Conservation (phyloP, 2,888 invertebrate genomes). For the Chromoteleia sp. region DNA sequence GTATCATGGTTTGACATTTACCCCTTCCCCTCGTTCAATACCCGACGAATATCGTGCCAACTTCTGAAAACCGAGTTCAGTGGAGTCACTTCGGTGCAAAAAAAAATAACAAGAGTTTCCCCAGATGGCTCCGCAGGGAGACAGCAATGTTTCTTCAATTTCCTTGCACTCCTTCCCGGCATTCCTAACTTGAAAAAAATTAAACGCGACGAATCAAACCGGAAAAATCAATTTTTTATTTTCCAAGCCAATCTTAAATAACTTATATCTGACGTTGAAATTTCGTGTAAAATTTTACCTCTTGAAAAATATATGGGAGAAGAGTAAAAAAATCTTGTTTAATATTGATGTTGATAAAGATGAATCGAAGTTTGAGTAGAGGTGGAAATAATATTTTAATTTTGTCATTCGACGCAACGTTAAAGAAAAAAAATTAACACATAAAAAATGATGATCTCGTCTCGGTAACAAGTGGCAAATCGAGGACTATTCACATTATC, state of each 20-base stretch:
- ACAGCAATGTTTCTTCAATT: conserved; percentile 12
- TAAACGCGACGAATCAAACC: neutral
- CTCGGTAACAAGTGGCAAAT: conserved; percentile 27
- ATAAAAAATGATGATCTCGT: conserved; percentile 26
- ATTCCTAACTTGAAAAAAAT: neutral
- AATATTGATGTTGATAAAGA: conserved; percentile 3
- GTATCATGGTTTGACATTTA: conserved; percentile 11
- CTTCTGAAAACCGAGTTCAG: conserved; percentile 22
- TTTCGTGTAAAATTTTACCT: neutral
- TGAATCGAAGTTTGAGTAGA: neutral
- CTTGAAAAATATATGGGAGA: neutral
- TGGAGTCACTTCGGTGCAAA: conserved; percentile 15
- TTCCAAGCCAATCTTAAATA: neutral
- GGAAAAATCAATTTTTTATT: conserved; percentile 9
- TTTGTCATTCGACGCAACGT: neutral
- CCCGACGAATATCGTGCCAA: conserved; percentile 28
- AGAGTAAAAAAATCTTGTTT: neutral
- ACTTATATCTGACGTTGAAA: neutral
- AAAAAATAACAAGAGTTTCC: conserved; percentile 27
- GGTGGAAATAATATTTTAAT: conserved; percentile 22
- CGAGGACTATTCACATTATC: conserved; percentile 11
- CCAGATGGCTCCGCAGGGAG: conserved; percentile 10
- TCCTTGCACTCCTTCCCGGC: neutral
- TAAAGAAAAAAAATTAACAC: no score
- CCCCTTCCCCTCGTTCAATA: neutral